phyloP scores from a whole-genome alignment of 2,797 vertebrate genomes.

The Phalanger gymnotis region DNA sequence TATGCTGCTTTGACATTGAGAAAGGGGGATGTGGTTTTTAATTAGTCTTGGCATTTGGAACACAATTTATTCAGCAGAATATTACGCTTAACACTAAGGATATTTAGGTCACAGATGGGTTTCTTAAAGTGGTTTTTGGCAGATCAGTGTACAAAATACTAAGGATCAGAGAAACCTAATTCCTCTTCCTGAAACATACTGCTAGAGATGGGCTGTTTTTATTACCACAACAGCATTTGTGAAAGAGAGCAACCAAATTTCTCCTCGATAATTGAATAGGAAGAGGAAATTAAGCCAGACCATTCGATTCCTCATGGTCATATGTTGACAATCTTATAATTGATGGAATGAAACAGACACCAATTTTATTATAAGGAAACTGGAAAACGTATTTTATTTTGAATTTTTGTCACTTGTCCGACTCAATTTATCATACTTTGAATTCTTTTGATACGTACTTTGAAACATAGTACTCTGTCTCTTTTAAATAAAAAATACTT shows the following conservation, averaged over 20 bases:
- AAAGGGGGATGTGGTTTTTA: slow-evolving; percentile 70
- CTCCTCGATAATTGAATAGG: slow-evolving; percentile 74
- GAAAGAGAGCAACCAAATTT: slow-evolving; percentile 73
- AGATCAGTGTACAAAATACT: slow-evolving; percentile 70
- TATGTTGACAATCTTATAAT: slow-evolving; percentile 54
- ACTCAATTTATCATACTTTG: slow-evolving; percentile 1
- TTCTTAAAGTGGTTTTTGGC: slow-evolving; percentile 80
- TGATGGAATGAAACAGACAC: slow-evolving; percentile 37
- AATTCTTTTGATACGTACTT: slow-evolving; percentile 31
- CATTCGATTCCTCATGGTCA: slow-evolving; percentile 55
- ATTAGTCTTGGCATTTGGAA: slow-evolving; percentile 75
- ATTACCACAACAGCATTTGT: slow-evolving; percentile 69
- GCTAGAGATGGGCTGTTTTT: slow-evolving; percentile 81
- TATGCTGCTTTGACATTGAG: slow-evolving; percentile 83
- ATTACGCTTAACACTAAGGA: slow-evolving; percentile 72
- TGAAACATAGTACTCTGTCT: not conserved
- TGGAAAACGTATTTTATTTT: slow-evolving; percentile 42
- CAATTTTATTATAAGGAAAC: slow-evolving; percentile 54
- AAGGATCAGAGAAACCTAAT: slow-evolving; percentile 69
- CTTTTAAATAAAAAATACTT: slow-evolving; percentile 28
- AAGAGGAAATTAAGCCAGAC: slow-evolving; percentile 58
- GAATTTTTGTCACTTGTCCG: slow-evolving; percentile 41
- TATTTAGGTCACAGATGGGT: slow-evolving; percentile 82
- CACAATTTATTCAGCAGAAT: slow-evolving; percentile 72
- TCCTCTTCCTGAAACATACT: slow-evolving; percentile 83